Evolutionary conservation across 2,797 vertebrate genomes (phyloP).

Genomic region (Halcyon badia): DNA sequence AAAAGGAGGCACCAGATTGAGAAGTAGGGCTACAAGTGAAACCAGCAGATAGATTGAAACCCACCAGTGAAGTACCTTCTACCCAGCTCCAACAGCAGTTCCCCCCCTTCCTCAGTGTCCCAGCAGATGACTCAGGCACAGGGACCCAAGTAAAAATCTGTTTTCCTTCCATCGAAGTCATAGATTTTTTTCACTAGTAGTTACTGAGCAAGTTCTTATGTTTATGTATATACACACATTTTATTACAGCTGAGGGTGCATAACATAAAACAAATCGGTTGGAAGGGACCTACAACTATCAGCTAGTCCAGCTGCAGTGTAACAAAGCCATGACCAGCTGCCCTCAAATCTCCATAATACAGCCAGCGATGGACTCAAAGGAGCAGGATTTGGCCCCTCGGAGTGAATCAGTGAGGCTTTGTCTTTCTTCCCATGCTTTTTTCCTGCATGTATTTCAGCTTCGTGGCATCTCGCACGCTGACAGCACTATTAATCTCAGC

Average conservation of each 20-base stretch:
- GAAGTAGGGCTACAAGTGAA: not conserved
- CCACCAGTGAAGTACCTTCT: accelerated
- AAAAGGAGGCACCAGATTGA: not conserved
- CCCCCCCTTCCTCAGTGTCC: not conserved
- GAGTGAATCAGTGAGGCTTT: not conserved
- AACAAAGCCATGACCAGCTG: not conserved
- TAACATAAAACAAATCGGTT: accelerated
- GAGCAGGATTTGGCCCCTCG: constrained; percentile 7
- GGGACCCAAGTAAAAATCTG: not conserved
- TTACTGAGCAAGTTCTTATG: not conserved
- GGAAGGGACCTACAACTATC: not conserved
- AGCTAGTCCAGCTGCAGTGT: not conserved
- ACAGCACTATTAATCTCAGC: constrained; percentile 50
- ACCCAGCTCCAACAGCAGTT: not conserved
- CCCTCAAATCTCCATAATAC: not conserved
- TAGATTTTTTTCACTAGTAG: not conserved
- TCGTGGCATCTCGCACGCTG: not conserved
- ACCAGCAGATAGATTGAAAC: not conserved
- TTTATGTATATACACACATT: not conserved
- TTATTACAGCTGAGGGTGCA: not conserved
- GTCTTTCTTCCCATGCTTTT: not conserved
- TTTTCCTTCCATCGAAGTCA: not conserved
- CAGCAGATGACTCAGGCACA: not conserved
- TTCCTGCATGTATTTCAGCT: not conserved
- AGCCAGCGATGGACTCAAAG: not conserved